These are phyloP conservation scores for Entosphenus tridentatus DNA, from an alignment of 2,113 vertebrate genomes.

Conservation along the genomic window DNA sequence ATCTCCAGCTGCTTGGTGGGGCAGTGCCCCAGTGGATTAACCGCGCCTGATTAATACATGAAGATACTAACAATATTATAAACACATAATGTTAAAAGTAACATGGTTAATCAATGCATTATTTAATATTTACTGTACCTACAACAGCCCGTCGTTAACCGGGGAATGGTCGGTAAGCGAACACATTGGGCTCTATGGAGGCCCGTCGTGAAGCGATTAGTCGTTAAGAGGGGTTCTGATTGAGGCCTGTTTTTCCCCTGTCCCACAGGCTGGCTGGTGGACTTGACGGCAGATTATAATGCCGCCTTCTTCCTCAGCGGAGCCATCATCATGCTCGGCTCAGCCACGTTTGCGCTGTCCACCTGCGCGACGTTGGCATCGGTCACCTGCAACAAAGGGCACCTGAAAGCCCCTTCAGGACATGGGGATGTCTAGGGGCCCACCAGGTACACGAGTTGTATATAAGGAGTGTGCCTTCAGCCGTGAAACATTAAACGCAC, in stretches of 20 bases:
- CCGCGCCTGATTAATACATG: background rate
- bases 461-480: too few relatives aligned
- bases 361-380: too few relatives aligned
- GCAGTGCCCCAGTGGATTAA: background rate
- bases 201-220: too few relatives aligned
- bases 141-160: background rate
- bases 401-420: too few relatives aligned
- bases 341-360: conserved; percentile 9
- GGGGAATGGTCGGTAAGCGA: background rate
- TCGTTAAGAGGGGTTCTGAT: background rate
- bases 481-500: too few relatives aligned
- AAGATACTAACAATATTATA: background rate
- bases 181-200: too few relatives aligned
- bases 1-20: background rate
- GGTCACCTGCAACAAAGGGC: too few relatives aligned
- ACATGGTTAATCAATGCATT: too few relatives aligned
- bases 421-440: too few relatives aligned
- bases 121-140: too few relatives aligned
- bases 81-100: too few relatives aligned
- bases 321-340: conserved; percentile 51
- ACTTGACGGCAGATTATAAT: conserved; percentile 43
- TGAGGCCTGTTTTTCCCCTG: background rate
- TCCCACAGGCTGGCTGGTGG: conserved; percentile 54
- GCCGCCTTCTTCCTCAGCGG: conserved; percentile 57
- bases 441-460: too few relatives aligned